These are phyloP conservation scores for Dallia pectoralis DNA, from an alignment of 2,797 vertebrate species.

Conservation along the genomic window DNA sequence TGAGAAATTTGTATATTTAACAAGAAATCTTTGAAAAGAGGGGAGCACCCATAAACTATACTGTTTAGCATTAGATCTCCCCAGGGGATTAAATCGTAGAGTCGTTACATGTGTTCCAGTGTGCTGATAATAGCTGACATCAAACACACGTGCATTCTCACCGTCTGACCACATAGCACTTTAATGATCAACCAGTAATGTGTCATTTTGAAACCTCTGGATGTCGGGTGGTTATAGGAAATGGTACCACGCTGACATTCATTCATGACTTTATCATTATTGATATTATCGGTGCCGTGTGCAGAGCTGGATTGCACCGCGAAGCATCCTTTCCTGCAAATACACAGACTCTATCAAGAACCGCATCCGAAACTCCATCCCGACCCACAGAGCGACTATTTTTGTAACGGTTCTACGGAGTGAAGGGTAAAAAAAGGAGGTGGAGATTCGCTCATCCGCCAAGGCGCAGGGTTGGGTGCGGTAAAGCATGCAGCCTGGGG, in stretches of 20 bases:
- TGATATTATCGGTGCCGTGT: conserved; percentile 26
- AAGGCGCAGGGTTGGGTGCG: neutral
- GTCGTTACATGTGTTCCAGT: conserved; percentile 3
- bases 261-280: conserved; percentile 20
- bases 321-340: conserved; percentile 29
- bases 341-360: conserved; percentile 32
- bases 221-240: neutral
- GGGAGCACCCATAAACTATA: conserved; percentile 2
- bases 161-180: neutral
- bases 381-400: conserved; percentile 41
- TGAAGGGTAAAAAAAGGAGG: conserved; percentile 14
- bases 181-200: conserved; percentile 1
- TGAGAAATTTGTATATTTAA: neutral
- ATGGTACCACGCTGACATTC: neutral
- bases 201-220: neutral
- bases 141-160: conserved; percentile 16
- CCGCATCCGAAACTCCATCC: conserved; percentile 16
- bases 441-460: neutral
- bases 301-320: neutral
- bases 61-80: conserved; percentile 2
- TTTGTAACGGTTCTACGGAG: conserved; percentile 44
- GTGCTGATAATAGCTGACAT: neutral
- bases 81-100: neutral
- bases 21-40: neutral
- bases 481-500: neutral